Evolutionary conservation across 2,888 invertebrate genomes (phyloP), one percentile per base, ranked within the genome.

Genomic region (Scaptomyza caliginosa): DNA sequence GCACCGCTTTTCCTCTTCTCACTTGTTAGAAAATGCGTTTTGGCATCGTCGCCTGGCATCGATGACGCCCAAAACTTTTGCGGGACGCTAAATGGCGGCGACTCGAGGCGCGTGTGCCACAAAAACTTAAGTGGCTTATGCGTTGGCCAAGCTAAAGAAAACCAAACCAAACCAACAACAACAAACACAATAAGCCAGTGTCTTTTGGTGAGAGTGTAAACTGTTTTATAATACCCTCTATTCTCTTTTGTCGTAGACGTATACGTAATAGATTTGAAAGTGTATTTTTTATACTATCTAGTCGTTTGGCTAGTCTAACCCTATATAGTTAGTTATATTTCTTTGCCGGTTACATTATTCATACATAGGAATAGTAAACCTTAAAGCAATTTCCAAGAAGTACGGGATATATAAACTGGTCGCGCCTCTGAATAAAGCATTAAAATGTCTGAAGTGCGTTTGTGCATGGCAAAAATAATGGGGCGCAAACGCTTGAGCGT

Each of bases 61-160:
- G 88, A 86, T 83, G 88, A 83, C 84, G 77, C 80, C 80, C 77
- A 70, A 87, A 75, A 83, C 74, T 83, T 88, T 63, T 11, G 59
- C 38, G 71, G 74, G 77, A 77, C 84, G 88, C 88, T 83, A 86
- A 83, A 88, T 88, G 86, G 84, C 59, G 84, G 87, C 62, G 84
- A 81, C 87, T 71, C 85, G 67, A 80, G 81, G 74, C 84, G 88
- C 88, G 88, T 83, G 86, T 83, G 77, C 83, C 69, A 75, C 73
- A 86, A 86, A 83, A 86, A 83, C 88, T 83, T 83, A 83, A 83
- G 83, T 83, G 83, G 86, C 86, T 88, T 83, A 86, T 77, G 86
- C 80, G 80, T 74, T 86, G 88, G 86, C 80, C 71, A 68, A n/a
- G 4, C 16, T 7, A 3, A 43, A n/a, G 5, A 17, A 59, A 45